A percentile compares a stretch with the other conserved stretches of the same genome.
phyloP scores from a whole-genome alignment of 2,888 invertebrate species.

The Synanthedon formicaeformis region DNA sequence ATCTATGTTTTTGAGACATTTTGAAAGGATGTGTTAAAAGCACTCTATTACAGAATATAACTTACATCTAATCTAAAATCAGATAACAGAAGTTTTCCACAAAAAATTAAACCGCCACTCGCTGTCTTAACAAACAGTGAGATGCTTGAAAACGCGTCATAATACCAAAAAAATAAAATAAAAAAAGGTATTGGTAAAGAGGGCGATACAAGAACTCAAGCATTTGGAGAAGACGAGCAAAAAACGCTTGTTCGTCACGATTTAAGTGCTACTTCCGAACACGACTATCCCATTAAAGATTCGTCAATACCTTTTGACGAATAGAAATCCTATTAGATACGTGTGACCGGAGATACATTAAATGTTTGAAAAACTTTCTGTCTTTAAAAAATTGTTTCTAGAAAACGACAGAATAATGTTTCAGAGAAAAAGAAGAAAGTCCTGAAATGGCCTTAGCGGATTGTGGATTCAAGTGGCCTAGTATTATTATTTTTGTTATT shows the following conservation, averaged over 20 bases:
- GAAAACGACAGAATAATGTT: too few relatives aligned
- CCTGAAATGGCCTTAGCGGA: too few relatives aligned
- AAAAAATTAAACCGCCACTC: constrained; percentile 36
- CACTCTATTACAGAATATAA: constrained; percentile 3
- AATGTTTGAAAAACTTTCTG: neutral
- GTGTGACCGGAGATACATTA: constrained; percentile 2
- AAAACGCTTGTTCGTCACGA: constrained; percentile 41
- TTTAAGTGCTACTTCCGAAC: constrained; percentile 42
- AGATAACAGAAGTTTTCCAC: constrained; percentile 37
- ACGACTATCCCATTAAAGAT: constrained; percentile 36
- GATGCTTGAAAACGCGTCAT: constrained; percentile 12
- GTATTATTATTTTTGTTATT: too few relatives aligned
- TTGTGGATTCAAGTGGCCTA: too few relatives aligned
- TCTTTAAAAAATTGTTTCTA: too few relatives aligned
- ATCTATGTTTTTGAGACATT: too few relatives aligned
- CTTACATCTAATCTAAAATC: constrained; percentile 50
- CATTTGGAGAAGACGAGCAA: constrained; percentile 18
- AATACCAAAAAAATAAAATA: constrained; percentile 16
- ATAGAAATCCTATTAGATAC: constrained; percentile 14
- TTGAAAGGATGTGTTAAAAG: too few relatives aligned
- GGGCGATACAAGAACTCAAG: constrained; percentile 20
- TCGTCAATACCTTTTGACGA: constrained; percentile 10
- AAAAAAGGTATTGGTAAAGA: constrained; percentile 29
- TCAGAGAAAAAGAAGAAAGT: too few relatives aligned
- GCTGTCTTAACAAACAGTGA: constrained; percentile 9